These are phyloP conservation scores for Pantherophis vulpinus DNA, from an alignment of 2,797 vertebrate genomes.

Conservation along the genomic window DNA sequence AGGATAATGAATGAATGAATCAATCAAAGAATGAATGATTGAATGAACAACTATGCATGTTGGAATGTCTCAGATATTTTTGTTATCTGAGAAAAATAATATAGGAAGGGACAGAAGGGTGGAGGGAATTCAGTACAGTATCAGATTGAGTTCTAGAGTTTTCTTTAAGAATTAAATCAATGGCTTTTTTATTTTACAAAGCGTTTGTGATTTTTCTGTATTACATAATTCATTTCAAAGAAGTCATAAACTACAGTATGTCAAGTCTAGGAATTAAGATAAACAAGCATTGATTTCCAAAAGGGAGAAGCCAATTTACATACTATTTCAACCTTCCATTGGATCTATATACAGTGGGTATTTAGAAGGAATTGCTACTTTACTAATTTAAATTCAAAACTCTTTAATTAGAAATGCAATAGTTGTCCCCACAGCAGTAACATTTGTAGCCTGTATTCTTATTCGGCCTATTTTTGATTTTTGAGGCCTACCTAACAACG, in stretches of 20 bases:
- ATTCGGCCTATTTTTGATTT: background rate
- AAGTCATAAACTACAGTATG: background rate
- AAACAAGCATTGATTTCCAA: background rate
- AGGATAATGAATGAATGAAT: background rate
- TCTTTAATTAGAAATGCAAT: background rate
- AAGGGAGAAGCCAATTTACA: background rate
- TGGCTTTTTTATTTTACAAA: background rate
- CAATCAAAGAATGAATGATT: too few relatives aligned
- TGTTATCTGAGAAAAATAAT: background rate
- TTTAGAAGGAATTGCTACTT: background rate
- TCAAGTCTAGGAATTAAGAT: background rate
- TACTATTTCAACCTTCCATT: background rate
- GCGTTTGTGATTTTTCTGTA: background rate
- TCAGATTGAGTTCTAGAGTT: background rate
- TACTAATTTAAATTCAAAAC: background rate
- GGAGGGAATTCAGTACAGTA: background rate
- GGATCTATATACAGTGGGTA: background rate
- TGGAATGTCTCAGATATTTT: background rate
- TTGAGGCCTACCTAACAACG: background rate
- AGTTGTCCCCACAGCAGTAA: background rate
- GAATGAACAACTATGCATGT: background rate
- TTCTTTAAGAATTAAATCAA: background rate
- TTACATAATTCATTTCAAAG: background rate
- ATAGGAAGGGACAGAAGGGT: background rate
- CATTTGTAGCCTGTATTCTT: background rate